Evolutionary conservation across 2,888 invertebrate genomes (phyloP), one percentile per base, ranked within the genome.

Genomic region (Gibbula magus): DNA sequence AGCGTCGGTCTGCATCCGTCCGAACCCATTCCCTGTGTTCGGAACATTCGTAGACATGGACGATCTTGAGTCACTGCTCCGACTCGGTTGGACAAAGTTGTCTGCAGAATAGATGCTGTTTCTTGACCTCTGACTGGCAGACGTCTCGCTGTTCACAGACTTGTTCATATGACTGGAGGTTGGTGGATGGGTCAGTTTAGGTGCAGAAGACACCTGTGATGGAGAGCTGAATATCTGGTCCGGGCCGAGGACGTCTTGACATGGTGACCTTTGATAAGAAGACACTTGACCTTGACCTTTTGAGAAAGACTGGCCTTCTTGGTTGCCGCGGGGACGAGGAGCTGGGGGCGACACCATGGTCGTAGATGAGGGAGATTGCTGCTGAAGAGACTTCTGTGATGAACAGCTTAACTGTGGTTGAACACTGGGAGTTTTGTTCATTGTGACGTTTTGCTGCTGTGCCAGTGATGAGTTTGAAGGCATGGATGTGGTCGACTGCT

Each of bases 81-180:
- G 81, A 45, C 86, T 86, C 18, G 88, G 84, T 77, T 87, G 87
- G 10, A 90, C 90, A 86, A 90, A 90, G 79, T 87, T 90, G 54
- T 90, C 90, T 8, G 89, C 90, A 22, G 90, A 90, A 79, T 88
- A 90, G 35, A 89, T 87, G 75, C 86, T 84, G 67, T 79, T 81
- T 56, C 81, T 77, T 52, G 83, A 83, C 56, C 83, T 82, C 70
- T 77, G 77, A 16, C 52, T 76, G 16, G 78, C 78, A 39, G 82
- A 77, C 51, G 52, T 78, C 29, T 78, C 78, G 2, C 52, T 73
- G n/a, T 53, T 54, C 10, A 61, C 16, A 7, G 75, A 61, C 8
- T 77, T 81, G 8, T 70, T 70, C 51, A 74, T 78, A 8, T 78
- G 54, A 66, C 56, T 52, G 2, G 77, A 51, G 13, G 76, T 76